Evolutionary conservation across 2,113 vertebrate genomes (phyloP), one percentile per base, ranked within the genome.

Genomic region (Gyps fulvus): DNA sequence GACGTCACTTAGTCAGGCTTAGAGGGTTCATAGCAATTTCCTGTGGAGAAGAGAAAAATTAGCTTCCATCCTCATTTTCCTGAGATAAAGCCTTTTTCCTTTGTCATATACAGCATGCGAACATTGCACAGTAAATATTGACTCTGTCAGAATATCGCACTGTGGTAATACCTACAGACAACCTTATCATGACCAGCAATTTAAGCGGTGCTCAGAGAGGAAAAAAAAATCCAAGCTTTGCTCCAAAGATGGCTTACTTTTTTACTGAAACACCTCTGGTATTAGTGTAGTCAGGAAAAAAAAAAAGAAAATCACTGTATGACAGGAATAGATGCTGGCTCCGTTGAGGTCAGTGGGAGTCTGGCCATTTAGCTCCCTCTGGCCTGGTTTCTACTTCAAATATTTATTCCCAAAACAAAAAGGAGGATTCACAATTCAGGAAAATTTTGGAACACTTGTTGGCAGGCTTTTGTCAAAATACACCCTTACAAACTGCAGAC

Each of bases 361-460:
- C 50, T 92, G 57, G 63, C 71, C 67, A 59, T 55, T 95, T 70
- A 59, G 67, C 29, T 90, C 55, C 18, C 7, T 88, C 80, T 94
- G 85, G 76, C 55, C 61, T 89, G 59, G 31, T 89, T 93, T 90
- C 52, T 71, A 47, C 83, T 22, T 92, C 67, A 86, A 93, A 83
- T 95, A 93, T 95, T 93, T 94, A 92, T 52, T 92, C 34, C 63
- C 55, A 31, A 59, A 79, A 93, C 74, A 95, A 83, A 95, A 95
- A 92, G 31, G 43, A 93, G 72, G 69, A 95, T 96, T 96, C 91
- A 96, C 72, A 67, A 81, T 95, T 96, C 89, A 91, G 63, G n/a
- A 87, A 74, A 89, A 38, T 47, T 87, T 94, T 91, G 73, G 81
- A 94, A 43, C 21, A 36, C 16, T 63, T 78, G 20, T 58, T 86